Conservation (phyloP, 2,113 vertebrate genomes). For the Pelecanus crispus region DNA sequence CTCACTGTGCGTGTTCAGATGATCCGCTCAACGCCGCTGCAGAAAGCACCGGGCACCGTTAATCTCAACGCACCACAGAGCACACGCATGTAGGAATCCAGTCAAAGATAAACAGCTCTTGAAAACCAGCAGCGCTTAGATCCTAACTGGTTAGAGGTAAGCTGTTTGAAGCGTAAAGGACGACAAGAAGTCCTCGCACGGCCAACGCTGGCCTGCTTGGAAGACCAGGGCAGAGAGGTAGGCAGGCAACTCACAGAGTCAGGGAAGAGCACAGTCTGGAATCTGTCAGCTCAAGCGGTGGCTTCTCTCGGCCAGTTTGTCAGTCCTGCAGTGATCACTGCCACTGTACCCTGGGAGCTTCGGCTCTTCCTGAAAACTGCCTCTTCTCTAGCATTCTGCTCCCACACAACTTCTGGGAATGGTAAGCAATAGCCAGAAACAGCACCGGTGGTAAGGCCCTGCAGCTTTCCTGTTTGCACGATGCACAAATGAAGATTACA, state of each 20-base stretch:
- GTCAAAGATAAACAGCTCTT: background rate
- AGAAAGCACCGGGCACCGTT: background rate
- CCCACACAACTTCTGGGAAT: background rate
- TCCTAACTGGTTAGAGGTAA: background rate
- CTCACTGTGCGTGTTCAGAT: background rate
- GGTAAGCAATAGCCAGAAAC: background rate
- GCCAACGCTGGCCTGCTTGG: background rate
- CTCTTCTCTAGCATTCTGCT: background rate
- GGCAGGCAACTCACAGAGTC: background rate
- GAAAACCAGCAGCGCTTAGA: background rate
- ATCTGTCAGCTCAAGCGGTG: background rate
- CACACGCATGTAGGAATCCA: background rate
- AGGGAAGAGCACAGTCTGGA: background rate
- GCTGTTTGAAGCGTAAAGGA: background rate
- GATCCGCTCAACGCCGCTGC: background rate
- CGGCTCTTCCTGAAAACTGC: background rate
- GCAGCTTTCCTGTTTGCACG: background rate
- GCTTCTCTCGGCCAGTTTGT: background rate
- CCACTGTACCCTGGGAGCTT: background rate
- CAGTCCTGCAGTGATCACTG: background rate
- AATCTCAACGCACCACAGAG: background rate
- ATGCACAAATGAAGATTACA: background rate
- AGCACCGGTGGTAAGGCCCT: background rate
- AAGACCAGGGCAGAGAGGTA: background rate
- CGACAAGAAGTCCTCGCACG: rapidly evolving